These are phyloP conservation scores for Pegea sp. DNA, from an alignment of 23 tunicate species.

Conservation along the genomic window DNA sequence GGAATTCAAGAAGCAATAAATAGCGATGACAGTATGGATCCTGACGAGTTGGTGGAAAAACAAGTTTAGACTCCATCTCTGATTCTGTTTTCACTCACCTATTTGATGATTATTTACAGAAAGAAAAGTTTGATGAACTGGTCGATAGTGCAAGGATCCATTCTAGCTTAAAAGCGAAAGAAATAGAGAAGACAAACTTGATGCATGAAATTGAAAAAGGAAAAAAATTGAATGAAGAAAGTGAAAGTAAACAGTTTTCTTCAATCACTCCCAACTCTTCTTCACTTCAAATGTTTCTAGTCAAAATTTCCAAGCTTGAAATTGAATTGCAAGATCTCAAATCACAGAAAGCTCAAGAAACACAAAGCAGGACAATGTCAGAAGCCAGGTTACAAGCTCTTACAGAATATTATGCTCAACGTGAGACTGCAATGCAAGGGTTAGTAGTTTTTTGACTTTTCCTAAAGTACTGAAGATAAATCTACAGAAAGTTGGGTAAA, in stretches of 20 bases:
- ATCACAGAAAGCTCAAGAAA: too few relatives aligned
- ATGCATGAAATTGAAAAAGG: slow-evolving; percentile 37
- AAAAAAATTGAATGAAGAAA: slow-evolving; percentile 28
- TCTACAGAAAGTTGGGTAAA: slow-evolving; percentile 46
- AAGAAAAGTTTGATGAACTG: slow-evolving; percentile 29
- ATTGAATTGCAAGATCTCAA: too few relatives aligned
- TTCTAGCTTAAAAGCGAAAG: slow-evolving; percentile 10
- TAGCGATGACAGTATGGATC: slow-evolving; percentile 44
- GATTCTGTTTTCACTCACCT: background rate
- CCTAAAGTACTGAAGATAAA: too few relatives aligned
- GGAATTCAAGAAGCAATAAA: slow-evolving; percentile 42
- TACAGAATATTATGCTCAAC: slow-evolving; percentile 63
- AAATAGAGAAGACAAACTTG: slow-evolving; percentile 20
- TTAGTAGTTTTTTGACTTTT: slow-evolving; percentile 5
- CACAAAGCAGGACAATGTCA: too few relatives aligned
- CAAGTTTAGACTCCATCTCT: slow-evolving; percentile 28
- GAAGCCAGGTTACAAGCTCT: slow-evolving; percentile 46
- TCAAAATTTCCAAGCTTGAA: too few relatives aligned
- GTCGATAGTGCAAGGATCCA: slow-evolving; percentile 37
- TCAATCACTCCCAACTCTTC: too few relatives aligned
- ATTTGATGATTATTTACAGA: slow-evolving; percentile 15
- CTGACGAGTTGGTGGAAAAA: slow-evolving; percentile 30
- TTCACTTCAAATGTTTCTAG: too few relatives aligned
- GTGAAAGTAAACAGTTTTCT: slow-evolving; percentile 25
- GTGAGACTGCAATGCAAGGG: slow-evolving; percentile 82